phyloP scores from a whole-genome alignment of 2,888 invertebrate genomes.

The Lingula anatina region DNA sequence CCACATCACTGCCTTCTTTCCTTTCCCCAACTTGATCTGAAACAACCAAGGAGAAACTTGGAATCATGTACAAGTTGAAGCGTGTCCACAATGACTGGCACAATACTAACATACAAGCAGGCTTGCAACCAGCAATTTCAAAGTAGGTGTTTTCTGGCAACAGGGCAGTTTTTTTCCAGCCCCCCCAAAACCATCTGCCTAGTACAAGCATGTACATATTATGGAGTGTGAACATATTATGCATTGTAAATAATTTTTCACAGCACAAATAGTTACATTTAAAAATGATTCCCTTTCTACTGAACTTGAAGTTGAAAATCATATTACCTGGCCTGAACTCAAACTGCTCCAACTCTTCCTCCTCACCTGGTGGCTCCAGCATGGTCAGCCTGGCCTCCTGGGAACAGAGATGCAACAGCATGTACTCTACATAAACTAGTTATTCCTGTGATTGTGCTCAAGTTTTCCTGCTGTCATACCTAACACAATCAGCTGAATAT shows the following conservation, averaged over 20 bases:
- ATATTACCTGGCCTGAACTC: no score
- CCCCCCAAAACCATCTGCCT: no score
- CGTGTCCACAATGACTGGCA: not conserved
- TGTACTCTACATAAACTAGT: not conserved
- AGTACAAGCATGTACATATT: no score
- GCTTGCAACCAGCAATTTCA: no score
- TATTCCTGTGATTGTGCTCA: not conserved
- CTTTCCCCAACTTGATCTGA: conserved; percentile 5
- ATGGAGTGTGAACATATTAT: no score
- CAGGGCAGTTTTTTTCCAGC: no score
- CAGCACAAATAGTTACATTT: no score
- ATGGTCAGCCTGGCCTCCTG: conserved; percentile 68
- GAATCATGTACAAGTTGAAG: not conserved
- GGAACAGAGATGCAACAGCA: conserved; percentile 4
- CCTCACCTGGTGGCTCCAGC: conserved; percentile 74
- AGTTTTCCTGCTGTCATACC: not conserved
- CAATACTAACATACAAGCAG: no score
- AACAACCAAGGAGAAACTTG: not conserved
- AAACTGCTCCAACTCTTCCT: conserved; percentile 13
- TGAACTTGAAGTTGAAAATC: no score
- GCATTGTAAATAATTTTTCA: no score
- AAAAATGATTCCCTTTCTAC: no score
- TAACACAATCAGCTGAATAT: not conserved
- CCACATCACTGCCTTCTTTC: conserved; percentile 5
- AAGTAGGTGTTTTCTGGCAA: no score